Conservation (phyloP, 2,113 vertebrate genomes). For the Alectura lathami region DNA sequence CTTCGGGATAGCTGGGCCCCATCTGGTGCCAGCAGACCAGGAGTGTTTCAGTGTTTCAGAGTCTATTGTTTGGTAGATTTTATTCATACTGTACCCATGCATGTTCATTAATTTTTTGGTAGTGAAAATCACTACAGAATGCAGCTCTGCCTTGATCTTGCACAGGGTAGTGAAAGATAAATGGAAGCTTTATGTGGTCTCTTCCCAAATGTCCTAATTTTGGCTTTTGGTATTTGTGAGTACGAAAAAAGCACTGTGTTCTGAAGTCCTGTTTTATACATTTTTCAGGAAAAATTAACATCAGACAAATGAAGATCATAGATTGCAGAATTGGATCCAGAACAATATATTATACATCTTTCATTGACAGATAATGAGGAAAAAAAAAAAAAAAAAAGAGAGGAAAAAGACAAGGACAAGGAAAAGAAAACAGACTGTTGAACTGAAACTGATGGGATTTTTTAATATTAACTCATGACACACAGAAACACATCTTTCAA, state of each 20-base stretch:
- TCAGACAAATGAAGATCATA: background rate
- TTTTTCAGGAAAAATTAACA: background rate
- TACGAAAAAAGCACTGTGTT: background rate
- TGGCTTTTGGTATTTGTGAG: fast-evolving
- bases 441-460: background rate
- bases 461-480: background rate
- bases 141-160: background rate
- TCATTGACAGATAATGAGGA: background rate
- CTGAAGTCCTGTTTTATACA: background rate
- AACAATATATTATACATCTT: background rate
- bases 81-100: background rate
- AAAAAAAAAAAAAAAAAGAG: background rate
- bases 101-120: fast-evolving
- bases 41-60: background rate
- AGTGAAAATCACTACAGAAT: background rate
- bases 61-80: background rate
- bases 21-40: too few relatives aligned
- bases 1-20: too few relatives aligned
- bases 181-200: background rate
- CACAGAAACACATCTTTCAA: background rate
- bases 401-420: background rate
- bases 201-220: background rate
- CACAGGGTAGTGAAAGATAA: background rate
- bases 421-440: background rate
- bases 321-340: background rate